Base-by-base conservation (phyloP, 1,140 invertebrate genomes). In the Pachypsylla venusta region DNA sequence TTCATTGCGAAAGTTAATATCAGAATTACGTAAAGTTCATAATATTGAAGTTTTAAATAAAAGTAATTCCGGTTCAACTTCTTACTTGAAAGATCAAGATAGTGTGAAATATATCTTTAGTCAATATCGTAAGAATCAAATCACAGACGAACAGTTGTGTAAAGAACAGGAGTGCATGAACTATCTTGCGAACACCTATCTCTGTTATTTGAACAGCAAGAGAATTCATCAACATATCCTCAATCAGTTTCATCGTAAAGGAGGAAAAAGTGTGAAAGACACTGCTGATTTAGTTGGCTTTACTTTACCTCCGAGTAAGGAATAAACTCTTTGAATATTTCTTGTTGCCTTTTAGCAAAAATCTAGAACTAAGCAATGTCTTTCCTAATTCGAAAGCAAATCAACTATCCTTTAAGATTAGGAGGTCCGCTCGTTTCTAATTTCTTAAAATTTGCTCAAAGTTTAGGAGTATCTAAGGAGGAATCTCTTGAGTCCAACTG, bases 231-330 rank as follows among this genome's bases (percentile, higher is more conserved):
- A 80, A 61, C 79, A 85, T 68, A 79, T 91, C n/a, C 77, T 81
- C 61, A 69, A 69, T 5, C 76, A 83, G 40, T 91, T 81, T 68
- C 78, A 81, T 65, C 84, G 84, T 12, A 81, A 80, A 69, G 87
- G 87, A 19, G 87, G 91, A 69, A 72, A 85, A 54, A 78, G 75
- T 42, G 71, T 88, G 7, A 76, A 79, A 64, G 83, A 88, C 63
- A 89, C 87, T 13, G 88, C 89, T 13, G 78, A 81, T 65, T 71
- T 89, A 66, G 85, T 92, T 54, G 88, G 89, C 25, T 89, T 91
- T 64, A 89, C 87, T 67, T 69, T 92, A 25, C 88, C 88, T 0
- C 81, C 42, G n/a, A 48, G 22, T 19, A 4, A 48, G 22, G 4
- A 48, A 16, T 35, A 35, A 35, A 35, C 16, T 16, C 30, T n/a